Evolutionary conservation across 2,797 vertebrate species (phyloP).

Genomic region (Platyrinchus mystaceus): DNA sequence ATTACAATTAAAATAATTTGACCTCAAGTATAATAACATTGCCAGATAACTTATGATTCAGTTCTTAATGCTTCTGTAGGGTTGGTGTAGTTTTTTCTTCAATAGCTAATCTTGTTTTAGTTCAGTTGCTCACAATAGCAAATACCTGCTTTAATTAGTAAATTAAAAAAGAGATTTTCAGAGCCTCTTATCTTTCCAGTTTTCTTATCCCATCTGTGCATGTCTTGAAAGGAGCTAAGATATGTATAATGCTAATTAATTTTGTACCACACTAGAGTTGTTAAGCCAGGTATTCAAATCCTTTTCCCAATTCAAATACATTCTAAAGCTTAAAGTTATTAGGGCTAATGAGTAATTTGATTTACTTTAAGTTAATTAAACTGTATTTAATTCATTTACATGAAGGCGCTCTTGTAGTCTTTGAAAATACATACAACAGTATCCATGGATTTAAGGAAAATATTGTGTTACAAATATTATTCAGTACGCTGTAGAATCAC

Average conservation of each 20-base stretch:
- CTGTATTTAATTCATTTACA: slow-evolving; percentile 72
- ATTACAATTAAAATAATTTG: slow-evolving; percentile 47
- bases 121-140: slow-evolving; percentile 52
- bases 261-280: slow-evolving; percentile 57
- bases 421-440: slow-evolving; percentile 64
- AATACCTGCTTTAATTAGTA: slow-evolving; percentile 69
- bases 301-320: slow-evolving; percentile 64
- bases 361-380: slow-evolving; percentile 77
- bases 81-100: slow-evolving; percentile 31
- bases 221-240: slow-evolving; percentile 66
- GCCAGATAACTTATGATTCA: slow-evolving; percentile 44
- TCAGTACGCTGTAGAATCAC: slow-evolving; percentile 36
- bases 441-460: slow-evolving; percentile 64
- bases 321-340: slow-evolving; percentile 72
- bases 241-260: slow-evolving; percentile 73
- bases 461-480: slow-evolving; percentile 56
- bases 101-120: slow-evolving; percentile 64
- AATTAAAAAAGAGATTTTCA: slow-evolving; percentile 65
- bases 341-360: slow-evolving; percentile 71
- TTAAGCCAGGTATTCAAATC: slow-evolving; percentile 74
- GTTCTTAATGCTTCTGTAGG: slow-evolving; percentile 40
- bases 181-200: slow-evolving; percentile 65
- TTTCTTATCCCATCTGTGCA: slow-evolving; percentile 64
- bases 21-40: slow-evolving; percentile 47
- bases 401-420: slow-evolving; percentile 41